Conservation (phyloP, 2,113 vertebrate genomes). For the Sula dactylatra region DNA sequence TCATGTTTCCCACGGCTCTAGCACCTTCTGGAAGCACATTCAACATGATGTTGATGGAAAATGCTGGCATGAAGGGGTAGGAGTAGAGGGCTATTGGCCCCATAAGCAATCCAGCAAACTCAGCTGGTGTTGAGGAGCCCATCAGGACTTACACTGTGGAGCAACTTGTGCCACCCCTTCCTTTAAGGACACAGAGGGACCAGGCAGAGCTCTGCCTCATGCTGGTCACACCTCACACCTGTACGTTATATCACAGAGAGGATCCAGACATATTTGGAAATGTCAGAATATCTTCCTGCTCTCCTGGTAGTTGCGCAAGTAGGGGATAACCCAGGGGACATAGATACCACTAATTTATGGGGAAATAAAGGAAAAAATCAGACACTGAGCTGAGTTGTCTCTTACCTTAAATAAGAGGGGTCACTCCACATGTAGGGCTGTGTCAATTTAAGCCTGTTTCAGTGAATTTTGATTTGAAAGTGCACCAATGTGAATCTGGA, state of each 20-base stretch:
- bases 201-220: neutral
- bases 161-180: neutral
- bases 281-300: neutral
- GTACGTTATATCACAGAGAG: neutral
- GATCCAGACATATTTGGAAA: neutral
- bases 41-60: neutral
- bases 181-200: neutral
- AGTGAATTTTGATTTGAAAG: neutral
- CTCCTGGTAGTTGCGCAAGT: neutral
- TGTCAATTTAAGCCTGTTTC: neutral
- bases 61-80: neutral
- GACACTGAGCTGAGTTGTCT: neutral
- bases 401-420: neutral
- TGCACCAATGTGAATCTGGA: neutral
- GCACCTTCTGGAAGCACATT: neutral
- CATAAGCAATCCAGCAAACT: neutral
- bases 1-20: neutral
- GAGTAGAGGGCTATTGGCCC: neutral
- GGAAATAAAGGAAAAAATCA: neutral
- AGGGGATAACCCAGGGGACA: neutral
- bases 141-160: neutral
- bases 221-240: neutral
- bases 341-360: neutral
- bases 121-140: neutral
- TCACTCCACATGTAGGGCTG: neutral